Conservation (phyloP, 2,113 vertebrate species). For the Probosciger aterrimus region DNA sequence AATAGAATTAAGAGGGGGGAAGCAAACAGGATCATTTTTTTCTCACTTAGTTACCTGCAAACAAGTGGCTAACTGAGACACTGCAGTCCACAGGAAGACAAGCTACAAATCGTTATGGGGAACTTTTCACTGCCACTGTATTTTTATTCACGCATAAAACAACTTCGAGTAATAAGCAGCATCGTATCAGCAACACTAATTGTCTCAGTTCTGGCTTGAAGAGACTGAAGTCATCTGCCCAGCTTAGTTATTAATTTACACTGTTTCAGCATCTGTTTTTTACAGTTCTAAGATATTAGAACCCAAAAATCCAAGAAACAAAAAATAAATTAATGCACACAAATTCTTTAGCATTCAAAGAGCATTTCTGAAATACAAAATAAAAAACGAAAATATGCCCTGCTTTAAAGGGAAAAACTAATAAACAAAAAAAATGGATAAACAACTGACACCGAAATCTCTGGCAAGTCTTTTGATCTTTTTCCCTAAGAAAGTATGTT, state of each 20-base stretch:
- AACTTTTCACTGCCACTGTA: neutral
- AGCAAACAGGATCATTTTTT: constrained; percentile 31
- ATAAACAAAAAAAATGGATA: neutral
- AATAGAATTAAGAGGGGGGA: constrained; percentile 47
- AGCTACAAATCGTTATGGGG: neutral
- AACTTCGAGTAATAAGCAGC: neutral
- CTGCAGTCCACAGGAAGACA: neutral
- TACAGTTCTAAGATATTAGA: neutral
- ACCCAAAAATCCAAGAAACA: neutral
- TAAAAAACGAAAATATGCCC: neutral
- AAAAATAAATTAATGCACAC: neutral
- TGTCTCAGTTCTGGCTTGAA: neutral
- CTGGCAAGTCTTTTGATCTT: neutral
- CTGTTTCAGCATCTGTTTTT: neutral
- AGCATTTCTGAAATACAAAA: neutral
- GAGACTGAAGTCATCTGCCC: neutral
- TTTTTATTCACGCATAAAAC: neutral
- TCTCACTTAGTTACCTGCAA: constrained; percentile 53
- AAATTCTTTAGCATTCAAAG: neutral
- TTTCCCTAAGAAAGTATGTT: neutral
- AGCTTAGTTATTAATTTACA: neutral
- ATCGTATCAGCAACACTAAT: neutral
- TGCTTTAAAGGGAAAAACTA: neutral
- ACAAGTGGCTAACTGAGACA: constrained; percentile 36
- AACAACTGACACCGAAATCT: neutral